Percentiles rank a stretch among this genome's conserved stretches.
Evolutionary conservation across 1,140 invertebrate species (phyloP).

Genomic region (Aporrectodea caliginosa): DNA sequence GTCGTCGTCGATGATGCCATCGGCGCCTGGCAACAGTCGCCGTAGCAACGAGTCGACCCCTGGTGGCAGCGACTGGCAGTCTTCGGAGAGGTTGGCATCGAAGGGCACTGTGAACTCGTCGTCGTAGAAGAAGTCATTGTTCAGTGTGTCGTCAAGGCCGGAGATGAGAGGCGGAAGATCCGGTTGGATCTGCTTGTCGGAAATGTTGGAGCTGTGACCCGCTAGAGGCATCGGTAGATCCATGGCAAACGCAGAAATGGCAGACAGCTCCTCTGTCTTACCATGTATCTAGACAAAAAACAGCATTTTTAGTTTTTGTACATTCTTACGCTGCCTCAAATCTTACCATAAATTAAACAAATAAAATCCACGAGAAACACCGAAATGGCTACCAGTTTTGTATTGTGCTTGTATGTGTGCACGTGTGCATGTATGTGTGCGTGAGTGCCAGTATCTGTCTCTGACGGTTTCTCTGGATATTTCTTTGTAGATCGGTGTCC

Average conservation of each 20-base stretch:
- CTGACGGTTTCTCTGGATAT: no score
- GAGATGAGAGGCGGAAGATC: neutral
- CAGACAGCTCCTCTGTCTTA: neutral
- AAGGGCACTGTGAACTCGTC: slow-evolving; percentile 32
- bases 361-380: no score
- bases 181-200: neutral
- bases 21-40: neutral
- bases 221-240: neutral
- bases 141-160: slow-evolving; percentile 24
- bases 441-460: no score
- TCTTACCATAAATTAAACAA: no score
- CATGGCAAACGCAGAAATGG: neutral
- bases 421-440: no score
- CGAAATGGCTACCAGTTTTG: no score
- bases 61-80: slow-evolving; percentile 6
- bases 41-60: slow-evolving; percentile 4
- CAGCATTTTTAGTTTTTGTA: no score
- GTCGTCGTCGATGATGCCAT: slow-evolving; percentile 1
- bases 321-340: no score
- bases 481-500: no score
- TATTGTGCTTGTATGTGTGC: no score
- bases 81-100: slow-evolving; percentile 22
- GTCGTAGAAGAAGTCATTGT: slow-evolving; percentile 35
- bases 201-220: neutral
- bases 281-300: neutral